These are phyloP conservation scores for Bombus affinis DNA, from an alignment of 1,140 invertebrate genomes.

Conservation along the genomic window DNA sequence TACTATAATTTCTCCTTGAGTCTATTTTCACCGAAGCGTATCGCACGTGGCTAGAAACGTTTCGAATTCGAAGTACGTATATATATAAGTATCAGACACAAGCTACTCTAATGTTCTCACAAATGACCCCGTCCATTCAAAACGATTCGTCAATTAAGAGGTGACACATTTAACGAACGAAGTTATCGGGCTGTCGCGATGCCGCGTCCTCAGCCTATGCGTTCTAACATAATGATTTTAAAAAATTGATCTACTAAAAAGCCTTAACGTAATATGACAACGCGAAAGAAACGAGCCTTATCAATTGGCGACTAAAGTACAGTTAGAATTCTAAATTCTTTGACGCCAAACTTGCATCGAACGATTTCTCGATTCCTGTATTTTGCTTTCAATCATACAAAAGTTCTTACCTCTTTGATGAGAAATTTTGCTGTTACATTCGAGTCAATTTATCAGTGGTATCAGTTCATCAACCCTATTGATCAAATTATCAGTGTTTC, in stretches of 20 bases:
- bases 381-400: too few species aligned
- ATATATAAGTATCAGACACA: too few species aligned
- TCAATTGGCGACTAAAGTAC: neutral
- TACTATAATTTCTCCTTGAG: neutral
- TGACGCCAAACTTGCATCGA: too few species aligned
- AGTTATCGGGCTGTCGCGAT: constrained; percentile 6
- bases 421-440: too few species aligned
- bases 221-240: neutral
- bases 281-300: neutral
- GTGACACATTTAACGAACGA: constrained; percentile 13
- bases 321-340: too few species aligned
- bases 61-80: neutral
- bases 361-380: too few species aligned
- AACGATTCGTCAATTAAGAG: constrained; percentile 18
- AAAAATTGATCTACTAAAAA: neutral
- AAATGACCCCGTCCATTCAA: neutral
- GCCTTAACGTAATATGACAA: too few species aligned
- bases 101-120: neutral
- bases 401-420: too few species aligned
- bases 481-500: neutral
- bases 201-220: constrained; percentile 27
- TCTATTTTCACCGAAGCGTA: neutral
- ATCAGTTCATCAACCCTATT: neutral
- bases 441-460: neutral
- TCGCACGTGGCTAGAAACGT: neutral